Percentiles rank a stretch among this genome's conserved stretches.
Evolutionary conservation across 2,888 invertebrate species (phyloP).

Genomic region (Tridacna gigas): DNA sequence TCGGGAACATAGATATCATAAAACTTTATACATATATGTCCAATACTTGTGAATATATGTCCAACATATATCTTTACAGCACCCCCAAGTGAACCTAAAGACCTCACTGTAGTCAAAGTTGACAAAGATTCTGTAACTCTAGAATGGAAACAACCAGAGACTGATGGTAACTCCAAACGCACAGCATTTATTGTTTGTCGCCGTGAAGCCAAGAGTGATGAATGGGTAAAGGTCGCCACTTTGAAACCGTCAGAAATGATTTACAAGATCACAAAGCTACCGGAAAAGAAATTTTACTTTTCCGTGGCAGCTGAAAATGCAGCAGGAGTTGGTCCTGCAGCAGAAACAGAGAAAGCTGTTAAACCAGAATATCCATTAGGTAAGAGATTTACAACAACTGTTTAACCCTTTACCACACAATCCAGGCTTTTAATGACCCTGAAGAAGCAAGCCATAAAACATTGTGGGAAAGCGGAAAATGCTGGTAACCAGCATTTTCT

Average conservation of each 20-base stretch:
- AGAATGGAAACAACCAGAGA: conserved; percentile 80
- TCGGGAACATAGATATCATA: too few species aligned
- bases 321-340: conserved; percentile 73
- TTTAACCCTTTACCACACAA: not conserved
- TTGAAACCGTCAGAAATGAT: conserved; percentile 74
- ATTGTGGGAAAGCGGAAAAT: not conserved
- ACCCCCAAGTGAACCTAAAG: conserved; percentile 77
- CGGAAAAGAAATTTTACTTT: conserved; percentile 82
- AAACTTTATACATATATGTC: not conserved
- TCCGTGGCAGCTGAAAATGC: conserved; percentile 84
- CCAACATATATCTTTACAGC: conserved; percentile 38
- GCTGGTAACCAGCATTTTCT: not conserved
- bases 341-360: conserved; percentile 73
- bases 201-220: conserved; percentile 69
- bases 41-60: not conserved
- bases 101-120: conserved; percentile 74
- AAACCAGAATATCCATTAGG: conserved; percentile 83
- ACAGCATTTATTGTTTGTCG: conserved; percentile 77
- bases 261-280: conserved; percentile 75
- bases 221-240: conserved; percentile 76
- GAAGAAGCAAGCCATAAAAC: not conserved
- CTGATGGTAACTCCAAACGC: conserved; percentile 80
- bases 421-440: not conserved
- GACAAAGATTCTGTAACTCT: conserved; percentile 78
- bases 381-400: conserved; percentile 83